Conservation (phyloP, 2,113 vertebrate species). For the Lepus europaeus region DNA sequence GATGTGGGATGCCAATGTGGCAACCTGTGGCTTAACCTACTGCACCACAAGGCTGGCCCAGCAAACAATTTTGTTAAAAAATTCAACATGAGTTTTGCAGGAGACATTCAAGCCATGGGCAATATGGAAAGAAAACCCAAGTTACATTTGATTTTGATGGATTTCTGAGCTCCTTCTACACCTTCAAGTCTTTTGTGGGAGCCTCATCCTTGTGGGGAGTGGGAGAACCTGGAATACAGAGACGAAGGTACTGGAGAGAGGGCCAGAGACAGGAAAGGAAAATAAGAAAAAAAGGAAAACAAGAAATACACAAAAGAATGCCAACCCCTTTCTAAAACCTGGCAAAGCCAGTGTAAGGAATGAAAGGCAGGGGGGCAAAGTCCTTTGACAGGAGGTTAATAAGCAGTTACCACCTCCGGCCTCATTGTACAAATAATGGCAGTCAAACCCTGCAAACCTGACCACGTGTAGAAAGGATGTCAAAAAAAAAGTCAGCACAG, state of each 20-base stretch:
- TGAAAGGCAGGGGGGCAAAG: not conserved
- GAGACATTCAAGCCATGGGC: not conserved
- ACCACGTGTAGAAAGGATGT: not conserved
- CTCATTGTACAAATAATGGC: constrained; percentile 25
- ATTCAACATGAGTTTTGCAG: too few relatives aligned
- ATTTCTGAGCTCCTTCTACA: not conserved
- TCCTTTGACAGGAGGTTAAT: not conserved
- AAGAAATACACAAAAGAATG: not conserved
- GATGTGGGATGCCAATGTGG: too few relatives aligned
- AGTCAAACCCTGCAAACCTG: not conserved
- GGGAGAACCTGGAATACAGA: not conserved
- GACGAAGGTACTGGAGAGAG: not conserved
- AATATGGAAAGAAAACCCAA: not conserved
- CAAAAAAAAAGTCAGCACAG: not conserved
- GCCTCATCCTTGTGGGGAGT: not conserved
- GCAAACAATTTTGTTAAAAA: too few relatives aligned
- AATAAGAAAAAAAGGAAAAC: not conserved
- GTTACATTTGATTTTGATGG: not conserved
- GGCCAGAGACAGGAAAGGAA: too few relatives aligned
- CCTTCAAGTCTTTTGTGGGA: not conserved
- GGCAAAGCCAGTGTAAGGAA: not conserved
- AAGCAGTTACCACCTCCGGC: not conserved
- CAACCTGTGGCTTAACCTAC: too few relatives aligned
- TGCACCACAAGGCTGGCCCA: too few relatives aligned
- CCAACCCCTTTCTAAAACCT: not conserved